Conservation (phyloP, 1,140 invertebrate species). For the fruit fly (Drosophila melanogaster) region Release_6_plus_ISO1_MT NT_033779.5:11956001-11956500, state of each 20-base stretch:
- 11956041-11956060: conserved; percentile 16
- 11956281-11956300: conserved; percentile 80
- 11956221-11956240: background rate
- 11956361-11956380: conserved; percentile 83
- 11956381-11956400: conserved; percentile 72
- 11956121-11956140: conserved; percentile 56
- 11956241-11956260: conserved; percentile 62
- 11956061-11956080: conserved; percentile 79
- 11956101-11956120: conserved; percentile 84
- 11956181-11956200: conserved; percentile 9
- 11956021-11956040: background rate
- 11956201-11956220: background rate
- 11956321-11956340: conserved; percentile 83
- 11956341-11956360: conserved; percentile 83
- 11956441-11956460: conserved; percentile 59
- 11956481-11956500: background rate
- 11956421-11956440: conserved; percentile 79
- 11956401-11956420: conserved; percentile 48
- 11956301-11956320: conserved; percentile 83
- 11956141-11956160: conserved; percentile 17
- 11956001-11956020: conserved; percentile 47
- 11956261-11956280: conserved; percentile 53
- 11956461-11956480: conserved; percentile 40
- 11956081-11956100: conserved; percentile 84
- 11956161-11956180: conserved; percentile 46